A percentile compares a stretch with the other conserved stretches of the same genome.
phyloP scores from a whole-genome alignment of 1,140 invertebrate species.

The Camponotus floridanus region DNA sequence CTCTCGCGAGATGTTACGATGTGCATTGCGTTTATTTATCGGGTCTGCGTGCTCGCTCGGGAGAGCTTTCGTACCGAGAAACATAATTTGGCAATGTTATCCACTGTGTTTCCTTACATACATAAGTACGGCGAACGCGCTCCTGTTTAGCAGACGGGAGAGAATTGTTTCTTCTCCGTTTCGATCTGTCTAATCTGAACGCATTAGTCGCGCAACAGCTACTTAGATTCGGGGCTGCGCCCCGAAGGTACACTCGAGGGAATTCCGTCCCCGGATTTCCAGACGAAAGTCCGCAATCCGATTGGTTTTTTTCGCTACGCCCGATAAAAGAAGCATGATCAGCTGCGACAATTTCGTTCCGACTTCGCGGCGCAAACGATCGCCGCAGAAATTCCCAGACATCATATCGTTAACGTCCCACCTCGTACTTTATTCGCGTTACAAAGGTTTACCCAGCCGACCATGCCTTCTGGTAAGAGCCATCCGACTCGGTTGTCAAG shows the following conservation, averaged over 20 bases:
- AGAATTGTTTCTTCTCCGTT: constrained; percentile 51
- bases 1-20: constrained; percentile 26
- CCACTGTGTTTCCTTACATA: constrained; percentile 4
- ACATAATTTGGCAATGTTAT: constrained; percentile 55
- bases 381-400: constrained; percentile 21
- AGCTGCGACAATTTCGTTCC: neutral
- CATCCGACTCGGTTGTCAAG: constrained; percentile 38
- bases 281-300: constrained; percentile 52
- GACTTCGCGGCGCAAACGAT: constrained; percentile 5
- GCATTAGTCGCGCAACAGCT: constrained; percentile 56
- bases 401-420: constrained; percentile 41
- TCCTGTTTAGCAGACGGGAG: constrained; percentile 33
- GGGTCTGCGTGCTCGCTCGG: neutral
- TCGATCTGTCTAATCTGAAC: constrained; percentile 52
- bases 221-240: neutral
- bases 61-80: constrained; percentile 37
- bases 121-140: neutral
- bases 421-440: constrained; percentile 37
- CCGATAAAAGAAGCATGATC: neutral
- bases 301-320: constrained; percentile 32
- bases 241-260: constrained; percentile 28
- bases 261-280: constrained; percentile 20
- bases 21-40: constrained; percentile 44
- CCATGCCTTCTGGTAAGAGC: constrained; percentile 16
- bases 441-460: constrained; percentile 13